Evolutionary conservation across 2,888 invertebrate species (phyloP), one percentile per base, ranked within the genome.

Genomic region (Harpalus rubripes): DNA sequence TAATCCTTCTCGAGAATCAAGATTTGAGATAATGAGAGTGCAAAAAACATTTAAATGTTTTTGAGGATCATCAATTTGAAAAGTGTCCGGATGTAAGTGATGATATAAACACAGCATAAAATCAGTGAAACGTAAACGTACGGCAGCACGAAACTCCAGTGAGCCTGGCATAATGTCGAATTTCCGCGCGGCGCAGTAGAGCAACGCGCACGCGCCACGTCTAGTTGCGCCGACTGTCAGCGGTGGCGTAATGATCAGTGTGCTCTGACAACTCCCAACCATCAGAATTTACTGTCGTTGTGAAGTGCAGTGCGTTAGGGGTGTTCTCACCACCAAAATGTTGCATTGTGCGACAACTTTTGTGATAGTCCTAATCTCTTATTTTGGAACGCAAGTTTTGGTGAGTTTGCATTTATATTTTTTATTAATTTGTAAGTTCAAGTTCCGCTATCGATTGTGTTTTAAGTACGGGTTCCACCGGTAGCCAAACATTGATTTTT

Each of bases 261-360:
- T 52, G 41, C 16, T 88, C 88, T 88, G 89, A 88, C 89, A 90
- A 89, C 89, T 90, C 89, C 90, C 90, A 90, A 88, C 88, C 88
- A 88, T 88, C 88, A 87, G 87, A 88, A 89, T 85, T 83, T 85
- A 80, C 79, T 79, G 89, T 89, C 87, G 89, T 88, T 89, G 85
- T 87, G 88, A 88, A 87, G 87, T 87, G 90, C 87, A 88, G 88
- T 88, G 89, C 87, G 87, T 86, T 88, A 88, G 88, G 88, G 88
- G 88, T 88, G 88, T 88, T 86, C 87, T 88, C 86, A 86, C 87
- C 88, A 87, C 92, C 90, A 93, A 91, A 91, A 94, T 94, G 93
- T 92, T 93, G 93, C 93, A 92, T 91, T 92, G 92, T 92, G 92
- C 93, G 91, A 92, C 93, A 92, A 91, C 93, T 90, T 92, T 93